Percentiles rank a stretch among this genome's conserved stretches.
phyloP scores from a whole-genome alignment of 2,888 invertebrate genomes.

The Brenthis daphne region DNA sequence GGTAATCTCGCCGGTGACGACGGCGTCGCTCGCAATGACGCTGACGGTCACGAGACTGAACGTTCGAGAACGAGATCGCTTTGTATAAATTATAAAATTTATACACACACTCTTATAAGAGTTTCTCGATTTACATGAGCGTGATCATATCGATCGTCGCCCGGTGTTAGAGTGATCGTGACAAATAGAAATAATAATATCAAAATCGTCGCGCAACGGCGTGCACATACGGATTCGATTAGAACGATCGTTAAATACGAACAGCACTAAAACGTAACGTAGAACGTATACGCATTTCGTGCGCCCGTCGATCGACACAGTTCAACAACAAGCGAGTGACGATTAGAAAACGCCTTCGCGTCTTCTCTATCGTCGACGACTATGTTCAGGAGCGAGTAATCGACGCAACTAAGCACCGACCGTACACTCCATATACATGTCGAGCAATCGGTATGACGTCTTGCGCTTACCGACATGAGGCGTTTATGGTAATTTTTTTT shows the following conservation, averaged over 20 bases:
- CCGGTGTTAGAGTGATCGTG: slow-evolving; percentile 16
- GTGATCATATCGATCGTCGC: slow-evolving; percentile 2
- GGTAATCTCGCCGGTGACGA: no score
- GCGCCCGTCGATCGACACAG: slow-evolving; percentile 15
- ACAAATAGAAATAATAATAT: neutral
- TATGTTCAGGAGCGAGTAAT: no score
- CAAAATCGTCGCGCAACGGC: neutral
- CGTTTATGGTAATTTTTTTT: neutral
- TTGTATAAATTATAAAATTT: no score
- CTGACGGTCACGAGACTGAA: neutral
- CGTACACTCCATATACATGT: neutral
- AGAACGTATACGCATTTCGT: neutral
- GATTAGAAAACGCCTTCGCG: no score
- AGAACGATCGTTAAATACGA: neutral
- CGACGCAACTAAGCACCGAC: neutral
- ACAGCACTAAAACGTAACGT: neutral
- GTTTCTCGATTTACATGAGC: neutral
- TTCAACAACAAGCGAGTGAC: neutral
- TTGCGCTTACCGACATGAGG: neutral
- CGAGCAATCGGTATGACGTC: neutral
- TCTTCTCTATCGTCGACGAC: no score
- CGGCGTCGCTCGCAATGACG: no score
- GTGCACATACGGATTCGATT: neutral
- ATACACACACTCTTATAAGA: neutral
- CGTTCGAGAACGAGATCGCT: slow-evolving; percentile 5